Conservation (phyloP, 2,888 invertebrate species). For the Herminia tarsipennalis region DNA sequence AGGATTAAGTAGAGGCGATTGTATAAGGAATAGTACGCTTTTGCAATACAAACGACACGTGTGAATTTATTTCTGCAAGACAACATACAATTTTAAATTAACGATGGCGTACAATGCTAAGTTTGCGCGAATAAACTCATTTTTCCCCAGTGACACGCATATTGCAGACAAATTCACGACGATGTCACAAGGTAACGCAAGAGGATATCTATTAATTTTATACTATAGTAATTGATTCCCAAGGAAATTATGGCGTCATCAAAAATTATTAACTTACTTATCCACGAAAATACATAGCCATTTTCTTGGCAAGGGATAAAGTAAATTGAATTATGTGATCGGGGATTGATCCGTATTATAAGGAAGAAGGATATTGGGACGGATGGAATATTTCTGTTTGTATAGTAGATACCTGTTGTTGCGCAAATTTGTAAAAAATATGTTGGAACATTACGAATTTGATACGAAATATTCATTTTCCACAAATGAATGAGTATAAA, state of each 20-base stretch:
- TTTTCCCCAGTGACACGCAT: constrained; percentile 4
- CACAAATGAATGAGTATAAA: too few species aligned
- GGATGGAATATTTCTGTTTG: constrained; percentile 47
- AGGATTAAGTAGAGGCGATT: too few species aligned
- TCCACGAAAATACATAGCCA: constrained; percentile 64
- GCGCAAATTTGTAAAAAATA: too few species aligned
- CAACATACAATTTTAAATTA: too few species aligned
- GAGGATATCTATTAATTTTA: constrained; percentile 19
- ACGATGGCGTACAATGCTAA: too few species aligned
- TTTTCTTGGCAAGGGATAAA: constrained; percentile 70
- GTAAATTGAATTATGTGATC: constrained; percentile 73
- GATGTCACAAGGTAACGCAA: constrained; percentile 3
- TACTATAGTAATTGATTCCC: constrained; percentile 41
- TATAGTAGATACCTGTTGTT: constrained; percentile 18
- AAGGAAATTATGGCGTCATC: constrained; percentile 62
- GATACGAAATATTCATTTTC: too few species aligned
- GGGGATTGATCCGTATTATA: constrained; percentile 63
- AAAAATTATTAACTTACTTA: constrained; percentile 71
- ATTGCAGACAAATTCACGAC: constrained; percentile 17
- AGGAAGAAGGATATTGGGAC: constrained; percentile 47
- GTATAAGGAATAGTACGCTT: too few species aligned
- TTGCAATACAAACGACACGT: too few species aligned
- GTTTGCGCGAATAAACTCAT: too few species aligned
- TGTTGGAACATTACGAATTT: too few species aligned
- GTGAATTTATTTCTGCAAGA: too few species aligned